phyloP scores from a whole-genome alignment of 2,113 vertebrate species.

The Mus spicilegus region DNA sequence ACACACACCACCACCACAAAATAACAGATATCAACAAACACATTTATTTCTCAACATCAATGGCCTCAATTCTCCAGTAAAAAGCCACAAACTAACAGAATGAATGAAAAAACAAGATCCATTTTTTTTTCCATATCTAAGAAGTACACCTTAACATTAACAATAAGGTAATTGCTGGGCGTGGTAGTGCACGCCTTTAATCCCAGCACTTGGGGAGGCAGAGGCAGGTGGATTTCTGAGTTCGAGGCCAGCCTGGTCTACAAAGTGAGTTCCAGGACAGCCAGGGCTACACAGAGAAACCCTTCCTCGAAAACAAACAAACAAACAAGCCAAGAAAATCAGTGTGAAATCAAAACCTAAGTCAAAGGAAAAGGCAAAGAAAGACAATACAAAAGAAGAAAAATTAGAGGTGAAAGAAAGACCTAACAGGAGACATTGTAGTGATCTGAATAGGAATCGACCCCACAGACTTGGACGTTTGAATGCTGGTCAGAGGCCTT shows the following conservation, averaged over 20 bases:
- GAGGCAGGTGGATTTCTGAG: too few relatives aligned
- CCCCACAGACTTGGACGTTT: neutral
- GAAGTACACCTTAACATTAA: neutral
- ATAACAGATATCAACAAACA: neutral
- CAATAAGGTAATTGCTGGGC: neutral
- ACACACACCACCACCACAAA: neutral
- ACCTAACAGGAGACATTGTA: neutral
- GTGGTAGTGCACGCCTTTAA: too few relatives aligned
- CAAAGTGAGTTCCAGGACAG: too few relatives aligned
- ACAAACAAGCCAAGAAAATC: too few relatives aligned
- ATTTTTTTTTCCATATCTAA: neutral
- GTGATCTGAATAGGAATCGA: neutral
- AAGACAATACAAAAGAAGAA: neutral
- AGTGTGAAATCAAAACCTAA: neutral
- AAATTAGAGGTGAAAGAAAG: neutral
- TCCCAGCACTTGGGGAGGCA: too few relatives aligned
- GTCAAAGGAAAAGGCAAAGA: neutral
- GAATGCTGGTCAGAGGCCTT: neutral
- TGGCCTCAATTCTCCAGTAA: neutral
- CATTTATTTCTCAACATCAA: neutral
- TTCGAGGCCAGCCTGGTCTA: too few relatives aligned
- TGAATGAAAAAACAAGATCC: neutral
- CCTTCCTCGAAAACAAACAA: neutral
- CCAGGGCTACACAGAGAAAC: too few relatives aligned
- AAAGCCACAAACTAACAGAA: neutral